A percentile compares a stretch with the other conserved stretches of the same genome.
Evolutionary conservation across 2,113 vertebrate genomes (phyloP).

Genomic region (Formicarius rufipectus): DNA sequence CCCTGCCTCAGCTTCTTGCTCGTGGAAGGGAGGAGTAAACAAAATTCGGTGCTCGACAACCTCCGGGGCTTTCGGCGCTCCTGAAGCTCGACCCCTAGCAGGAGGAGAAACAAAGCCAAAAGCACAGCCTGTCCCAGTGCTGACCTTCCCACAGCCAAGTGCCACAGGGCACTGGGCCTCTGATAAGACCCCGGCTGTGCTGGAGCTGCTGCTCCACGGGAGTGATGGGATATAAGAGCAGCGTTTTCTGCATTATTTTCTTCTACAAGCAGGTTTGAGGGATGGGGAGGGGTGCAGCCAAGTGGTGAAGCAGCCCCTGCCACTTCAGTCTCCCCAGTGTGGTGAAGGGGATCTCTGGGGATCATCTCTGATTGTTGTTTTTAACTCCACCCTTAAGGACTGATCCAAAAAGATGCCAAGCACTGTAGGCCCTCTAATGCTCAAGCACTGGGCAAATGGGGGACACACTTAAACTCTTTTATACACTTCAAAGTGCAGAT

Average conservation of each 20-base stretch:
- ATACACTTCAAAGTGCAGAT: neutral
- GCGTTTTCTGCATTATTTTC: neutral
- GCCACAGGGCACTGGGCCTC: neutral
- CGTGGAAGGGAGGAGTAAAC: slow-evolving; percentile 51
- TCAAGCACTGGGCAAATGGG: neutral
- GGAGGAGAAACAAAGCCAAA: slow-evolving; percentile 58
- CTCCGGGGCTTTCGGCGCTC: slow-evolving; percentile 13
- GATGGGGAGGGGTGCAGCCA: neutral
- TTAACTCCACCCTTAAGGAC: neutral
- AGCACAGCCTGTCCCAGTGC: slow-evolving; percentile 36
- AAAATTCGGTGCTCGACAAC: slow-evolving; percentile 31
- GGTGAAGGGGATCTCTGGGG: accelerated
- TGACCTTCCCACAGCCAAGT: slow-evolving; percentile 63
- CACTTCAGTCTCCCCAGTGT: accelerated
- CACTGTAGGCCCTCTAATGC: neutral
- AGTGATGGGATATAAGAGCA: neutral
- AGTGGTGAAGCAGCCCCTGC: accelerated
- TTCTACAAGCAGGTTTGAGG: neutral
- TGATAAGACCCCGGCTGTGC: accelerated
- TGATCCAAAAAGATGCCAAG: neutral
- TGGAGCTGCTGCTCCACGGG: neutral
- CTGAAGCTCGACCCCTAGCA: neutral
- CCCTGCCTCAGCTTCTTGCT: slow-evolving; percentile 2
- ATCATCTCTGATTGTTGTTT: neutral
- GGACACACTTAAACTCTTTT: neutral